Base-by-base conservation (phyloP, 2,888 invertebrate genomes). In the Mesorhabditis spiculigera region DNA sequence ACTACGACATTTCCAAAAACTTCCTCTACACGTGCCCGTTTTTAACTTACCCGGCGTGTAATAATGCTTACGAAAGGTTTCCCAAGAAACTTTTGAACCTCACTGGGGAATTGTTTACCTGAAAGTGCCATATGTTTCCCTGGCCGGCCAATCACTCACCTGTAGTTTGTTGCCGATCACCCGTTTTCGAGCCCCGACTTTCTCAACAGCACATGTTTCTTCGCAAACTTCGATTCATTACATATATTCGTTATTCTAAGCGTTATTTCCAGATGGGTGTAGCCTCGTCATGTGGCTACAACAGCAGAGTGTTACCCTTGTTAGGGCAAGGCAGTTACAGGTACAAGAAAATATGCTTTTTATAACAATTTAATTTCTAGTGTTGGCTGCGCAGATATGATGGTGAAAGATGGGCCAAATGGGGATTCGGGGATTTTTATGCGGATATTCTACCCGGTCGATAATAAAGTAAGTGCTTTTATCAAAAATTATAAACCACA, bases 351-450 rank as follows among this genome's bases (percentile, higher is more conserved):
- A 50, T 13, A 50, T 50, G 10, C n/a, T 13, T 13, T 50, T n/a
- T 50, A 50, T 13, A 50, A 13, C n/a, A n/a, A 50, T 50, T n/a
- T 90, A 5, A 87, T 87, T 2, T 89, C 87, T 83, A 86, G 88
- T 62, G 90, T 90, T 45, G 90, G 90, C 67, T 89, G 89, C 78
- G 85, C 88, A 45, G 90, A 91, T 85, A 83, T 90, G 43, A 90
- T 90, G 89, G 86, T 89, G 58, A 89, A 87, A 71, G 88, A 89
- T 79, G 69, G 66, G 4, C 71, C 73, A 45, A 68, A 75, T 10
- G 86, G 87, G 6, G 86, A 87, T 78, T 85, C 88, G 10, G 90
- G 90, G 6, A 82, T 88, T 43, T 90, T 90, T 78, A 86, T 90
- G 75, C 85, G 90, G 67, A 75, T 91, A 4, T 90, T 88, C 83